Conservation (phyloP, 2,888 invertebrate genomes). For the Hesperia comma region DNA sequence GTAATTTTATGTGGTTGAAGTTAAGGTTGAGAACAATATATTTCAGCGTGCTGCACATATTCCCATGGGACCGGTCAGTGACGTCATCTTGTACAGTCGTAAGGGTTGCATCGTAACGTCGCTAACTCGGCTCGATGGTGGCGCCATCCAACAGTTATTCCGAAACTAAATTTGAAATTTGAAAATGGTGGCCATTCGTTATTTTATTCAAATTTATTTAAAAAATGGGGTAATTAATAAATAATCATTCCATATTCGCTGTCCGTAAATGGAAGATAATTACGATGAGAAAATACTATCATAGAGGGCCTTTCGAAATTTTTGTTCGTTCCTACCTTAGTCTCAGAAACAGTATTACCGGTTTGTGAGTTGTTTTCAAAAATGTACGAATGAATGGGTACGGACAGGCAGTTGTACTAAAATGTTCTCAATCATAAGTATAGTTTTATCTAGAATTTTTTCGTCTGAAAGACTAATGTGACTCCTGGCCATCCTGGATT, state of each 20-base stretch:
- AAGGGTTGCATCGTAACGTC: conserved; percentile 61
- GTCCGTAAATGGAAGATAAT: no score
- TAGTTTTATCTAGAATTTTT: neutral
- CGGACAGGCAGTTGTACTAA: no score
- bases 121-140: conserved; percentile 36
- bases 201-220: no score
- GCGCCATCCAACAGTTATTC: conserved; percentile 34
- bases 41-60: conserved; percentile 75
- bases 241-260: no score
- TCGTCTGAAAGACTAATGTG: neutral
- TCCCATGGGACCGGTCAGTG: conserved; percentile 77
- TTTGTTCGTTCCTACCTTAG: no score
- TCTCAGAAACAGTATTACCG: no score
- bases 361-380: no score
- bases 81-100: conserved; percentile 65
- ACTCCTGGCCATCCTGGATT: neutral
- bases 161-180: conserved; percentile 26
- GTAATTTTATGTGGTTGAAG: conserved; percentile 5
- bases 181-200: neutral
- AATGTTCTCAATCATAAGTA: neutral
- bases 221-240: no score
- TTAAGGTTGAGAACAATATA: conserved; percentile 40
- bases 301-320: no score
- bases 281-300: no score
- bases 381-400: no score